These are phyloP conservation scores for Cheilosia pagana DNA, from an alignment of 2,888 invertebrate genomes.

Conservation along the genomic window DNA sequence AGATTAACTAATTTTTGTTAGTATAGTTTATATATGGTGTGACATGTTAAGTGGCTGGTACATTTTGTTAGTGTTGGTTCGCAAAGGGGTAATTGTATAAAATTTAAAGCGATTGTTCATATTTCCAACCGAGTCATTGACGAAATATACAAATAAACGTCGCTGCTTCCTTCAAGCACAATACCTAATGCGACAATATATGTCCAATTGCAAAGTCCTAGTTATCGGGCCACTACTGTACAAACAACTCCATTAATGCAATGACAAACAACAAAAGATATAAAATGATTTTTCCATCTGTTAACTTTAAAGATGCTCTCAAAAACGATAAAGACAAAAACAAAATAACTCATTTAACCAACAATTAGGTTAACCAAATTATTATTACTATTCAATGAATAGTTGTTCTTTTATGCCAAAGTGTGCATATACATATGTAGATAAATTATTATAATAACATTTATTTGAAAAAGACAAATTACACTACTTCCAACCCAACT, in stretches of 20 bases:
- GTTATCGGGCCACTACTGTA: conserved; percentile 1
- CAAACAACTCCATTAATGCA: neutral
- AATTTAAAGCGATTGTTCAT: no score
- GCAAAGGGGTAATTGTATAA: no score
- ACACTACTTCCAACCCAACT: conserved; percentile 46
- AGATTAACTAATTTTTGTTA: no score
- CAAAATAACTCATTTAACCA: conserved; percentile 2
- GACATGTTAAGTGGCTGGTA: no score
- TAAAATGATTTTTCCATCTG: neutral
- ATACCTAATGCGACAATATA: no score
- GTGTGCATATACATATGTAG: conserved; percentile 69
- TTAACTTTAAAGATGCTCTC: neutral
- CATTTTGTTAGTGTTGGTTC: no score
- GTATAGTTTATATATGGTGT: no score
- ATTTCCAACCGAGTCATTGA: no score
- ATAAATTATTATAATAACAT: conserved; percentile 22
- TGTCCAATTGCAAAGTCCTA: no score
- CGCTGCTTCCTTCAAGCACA: no score
- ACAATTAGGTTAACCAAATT: conserved; percentile 8
- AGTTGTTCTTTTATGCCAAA: conserved; percentile 76
- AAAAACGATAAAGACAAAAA: neutral
- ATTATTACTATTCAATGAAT: conserved; percentile 77
- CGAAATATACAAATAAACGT: no score
- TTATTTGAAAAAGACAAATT: neutral
- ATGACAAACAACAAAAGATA: neutral